Conservation (phyloP, 2,888 invertebrate genomes). For the Desoria tigrina region DNA sequence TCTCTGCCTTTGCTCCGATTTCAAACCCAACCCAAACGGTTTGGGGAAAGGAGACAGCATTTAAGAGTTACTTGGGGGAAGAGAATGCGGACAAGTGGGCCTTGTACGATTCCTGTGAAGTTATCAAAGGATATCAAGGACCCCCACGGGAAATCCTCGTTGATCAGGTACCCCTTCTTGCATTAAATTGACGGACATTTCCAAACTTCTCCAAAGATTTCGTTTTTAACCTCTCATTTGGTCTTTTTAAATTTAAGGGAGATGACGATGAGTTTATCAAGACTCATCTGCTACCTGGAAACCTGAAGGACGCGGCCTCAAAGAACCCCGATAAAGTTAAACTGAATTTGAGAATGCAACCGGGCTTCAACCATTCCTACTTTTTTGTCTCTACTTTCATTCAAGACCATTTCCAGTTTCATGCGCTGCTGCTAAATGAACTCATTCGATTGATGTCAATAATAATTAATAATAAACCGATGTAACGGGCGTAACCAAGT, state of each 20-base stretch:
- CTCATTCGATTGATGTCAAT: too few species aligned
- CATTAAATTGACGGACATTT: too few species aligned
- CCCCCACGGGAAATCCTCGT: slow-evolving; percentile 80
- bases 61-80: slow-evolving; percentile 74
- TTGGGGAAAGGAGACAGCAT: slow-evolving; percentile 82
- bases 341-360: slow-evolving; percentile 57
- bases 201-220: too few species aligned
- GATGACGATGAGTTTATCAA: slow-evolving; percentile 77
- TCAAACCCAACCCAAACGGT: slow-evolving; percentile 79
- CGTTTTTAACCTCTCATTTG: too few species aligned
- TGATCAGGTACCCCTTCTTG: slow-evolving; percentile 89
- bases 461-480: too few species aligned
- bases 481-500: too few species aligned
- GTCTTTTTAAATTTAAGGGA: slow-evolving; percentile 64
- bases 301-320: slow-evolving; percentile 67
- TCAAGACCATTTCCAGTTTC: slow-evolving; percentile 88
- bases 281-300: slow-evolving; percentile 80
- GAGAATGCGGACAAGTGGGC: slow-evolving; percentile 64
- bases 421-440: slow-evolving; percentile 60
- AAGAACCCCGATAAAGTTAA: slow-evolving; percentile 65
- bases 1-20: slow-evolving; percentile 95
- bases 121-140: slow-evolving; percentile 79
- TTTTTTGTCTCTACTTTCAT: slow-evolving; percentile 89
- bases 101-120: slow-evolving; percentile 84
- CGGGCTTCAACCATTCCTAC: slow-evolving; percentile 94